Percentiles rank a stretch among this genome's conserved stretches.
Conservation (phyloP, 2,797 vertebrate species). For the Acrossocheilus wenchowensis region DNA sequence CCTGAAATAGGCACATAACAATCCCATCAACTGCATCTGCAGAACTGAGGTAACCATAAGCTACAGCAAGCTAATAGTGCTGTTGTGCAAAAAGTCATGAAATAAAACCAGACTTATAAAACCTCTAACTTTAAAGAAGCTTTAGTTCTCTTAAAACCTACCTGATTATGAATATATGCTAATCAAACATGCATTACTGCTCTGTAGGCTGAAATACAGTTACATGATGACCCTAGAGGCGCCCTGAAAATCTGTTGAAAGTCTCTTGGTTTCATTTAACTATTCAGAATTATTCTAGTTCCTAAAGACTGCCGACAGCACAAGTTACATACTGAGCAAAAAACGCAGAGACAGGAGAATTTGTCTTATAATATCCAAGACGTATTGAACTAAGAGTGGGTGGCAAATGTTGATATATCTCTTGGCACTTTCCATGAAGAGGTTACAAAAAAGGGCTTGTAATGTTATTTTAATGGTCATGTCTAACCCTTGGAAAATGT, state of each 20-base stretch:
- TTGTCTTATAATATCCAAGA: slow-evolving; percentile 6
- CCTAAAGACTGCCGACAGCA: slow-evolving; percentile 19
- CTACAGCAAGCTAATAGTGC: not conserved
- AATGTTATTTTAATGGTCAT: not conserved
- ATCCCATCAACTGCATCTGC: not conserved
- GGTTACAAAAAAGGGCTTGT: not conserved
- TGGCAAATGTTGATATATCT: not conserved
- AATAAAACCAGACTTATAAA: not conserved
- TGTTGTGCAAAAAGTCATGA: not conserved
- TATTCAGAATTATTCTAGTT: slow-evolving; percentile 10
- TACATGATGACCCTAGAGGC: not conserved
- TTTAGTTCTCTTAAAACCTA: not conserved
- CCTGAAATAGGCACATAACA: not conserved
- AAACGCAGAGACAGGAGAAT: slow-evolving; percentile 2
- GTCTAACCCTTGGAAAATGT: not conserved
- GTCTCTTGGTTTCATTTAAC: slow-evolving; percentile 18
- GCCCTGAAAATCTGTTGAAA: not conserved
- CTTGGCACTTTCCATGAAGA: not conserved
- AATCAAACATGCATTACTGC: not conserved
- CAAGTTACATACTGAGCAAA: not conserved
- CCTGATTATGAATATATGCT: not conserved
- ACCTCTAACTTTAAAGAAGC: not conserved
- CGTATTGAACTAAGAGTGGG: not conserved
- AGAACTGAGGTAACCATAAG: not conserved
- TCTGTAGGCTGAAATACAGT: not conserved